These are phyloP conservation scores for Sebastes ruberrimus DNA, from an alignment of 2,797 vertebrate genomes.

Conservation along the genomic window DNA sequence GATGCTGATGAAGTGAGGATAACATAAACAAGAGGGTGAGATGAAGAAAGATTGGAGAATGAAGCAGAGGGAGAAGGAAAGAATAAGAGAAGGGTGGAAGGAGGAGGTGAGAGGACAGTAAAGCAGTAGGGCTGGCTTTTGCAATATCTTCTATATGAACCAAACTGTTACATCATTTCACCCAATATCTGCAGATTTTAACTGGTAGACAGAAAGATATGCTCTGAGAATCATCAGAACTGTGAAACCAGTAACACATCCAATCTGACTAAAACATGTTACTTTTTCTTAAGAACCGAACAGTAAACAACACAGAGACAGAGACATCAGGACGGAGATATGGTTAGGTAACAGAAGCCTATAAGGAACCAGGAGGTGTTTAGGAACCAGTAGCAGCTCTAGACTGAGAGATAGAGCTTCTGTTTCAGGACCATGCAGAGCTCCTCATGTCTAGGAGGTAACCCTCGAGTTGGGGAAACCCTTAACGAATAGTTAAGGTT, in stretches of 20 bases:
- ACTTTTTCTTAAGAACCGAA: too few relatives aligned
- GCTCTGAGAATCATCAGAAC: background rate
- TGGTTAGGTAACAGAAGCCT: background rate
- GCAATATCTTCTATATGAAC: background rate
- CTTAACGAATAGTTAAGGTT: too few relatives aligned
- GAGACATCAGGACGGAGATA: background rate
- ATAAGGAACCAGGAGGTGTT: background rate
- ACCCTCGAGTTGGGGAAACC: too few relatives aligned
- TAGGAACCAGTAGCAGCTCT: constrained; percentile 1
- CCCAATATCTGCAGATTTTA: background rate
- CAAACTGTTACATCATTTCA: background rate
- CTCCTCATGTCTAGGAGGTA: too few relatives aligned
- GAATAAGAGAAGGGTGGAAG: background rate
- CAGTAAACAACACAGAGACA: background rate
- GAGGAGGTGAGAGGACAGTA: background rate
- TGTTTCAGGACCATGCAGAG: background rate
- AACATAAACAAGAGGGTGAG: background rate
- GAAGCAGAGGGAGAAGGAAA: background rate
- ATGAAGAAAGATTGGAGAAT: background rate
- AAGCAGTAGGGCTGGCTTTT: too few relatives aligned
- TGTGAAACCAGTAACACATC: too few relatives aligned
- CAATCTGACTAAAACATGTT: background rate
- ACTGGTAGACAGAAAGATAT: background rate
- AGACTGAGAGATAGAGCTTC: constrained; percentile 17
- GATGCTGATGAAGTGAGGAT: background rate